Conservation (phyloP, 2,888 invertebrate genomes). For the Phasia obesa region DNA sequence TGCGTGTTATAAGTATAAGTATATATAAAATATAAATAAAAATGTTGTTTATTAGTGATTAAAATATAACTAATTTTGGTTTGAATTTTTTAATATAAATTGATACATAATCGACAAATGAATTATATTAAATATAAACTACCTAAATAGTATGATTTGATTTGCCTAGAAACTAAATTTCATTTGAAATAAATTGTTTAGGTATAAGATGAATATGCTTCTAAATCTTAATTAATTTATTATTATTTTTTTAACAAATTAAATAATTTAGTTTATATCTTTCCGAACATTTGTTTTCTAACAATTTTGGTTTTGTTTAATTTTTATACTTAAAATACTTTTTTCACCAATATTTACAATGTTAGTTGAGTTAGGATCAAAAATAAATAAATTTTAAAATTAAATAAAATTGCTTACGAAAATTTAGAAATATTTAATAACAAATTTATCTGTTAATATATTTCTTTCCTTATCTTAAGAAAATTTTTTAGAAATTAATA, state of each 20-base stretch:
- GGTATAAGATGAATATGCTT: slow-evolving; percentile 15
- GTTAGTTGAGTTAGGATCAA: slow-evolving; percentile 42
- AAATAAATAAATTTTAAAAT: slow-evolving; percentile 11
- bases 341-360: slow-evolving; percentile 53
- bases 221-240: slow-evolving; percentile 3
- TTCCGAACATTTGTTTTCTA: not conserved
- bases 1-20: not conserved
- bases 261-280: slow-evolving; percentile 30
- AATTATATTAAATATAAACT: slow-evolving; percentile 30
- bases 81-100: not conserved
- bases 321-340: slow-evolving; percentile 29
- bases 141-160: slow-evolving; percentile 42
- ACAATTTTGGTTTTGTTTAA: not conserved
- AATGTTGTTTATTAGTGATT: slow-evolving; percentile 12
- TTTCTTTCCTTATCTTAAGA: slow-evolving; percentile 24
- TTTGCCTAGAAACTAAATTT: slow-evolving; percentile 44
- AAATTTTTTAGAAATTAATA: slow-evolving; percentile 7
- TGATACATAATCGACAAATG: slow-evolving; percentile 28
- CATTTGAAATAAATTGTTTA: slow-evolving; percentile 8
- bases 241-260: not conserved
- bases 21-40: slow-evolving; percentile 9
- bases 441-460: not conserved
- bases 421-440: slow-evolving; percentile 13
- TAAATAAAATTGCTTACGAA: slow-evolving; percentile 14
- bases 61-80: slow-evolving; percentile 28